Base-by-base conservation (phyloP, 2,113 vertebrate genomes). In the Oceanites oceanicus region DNA sequence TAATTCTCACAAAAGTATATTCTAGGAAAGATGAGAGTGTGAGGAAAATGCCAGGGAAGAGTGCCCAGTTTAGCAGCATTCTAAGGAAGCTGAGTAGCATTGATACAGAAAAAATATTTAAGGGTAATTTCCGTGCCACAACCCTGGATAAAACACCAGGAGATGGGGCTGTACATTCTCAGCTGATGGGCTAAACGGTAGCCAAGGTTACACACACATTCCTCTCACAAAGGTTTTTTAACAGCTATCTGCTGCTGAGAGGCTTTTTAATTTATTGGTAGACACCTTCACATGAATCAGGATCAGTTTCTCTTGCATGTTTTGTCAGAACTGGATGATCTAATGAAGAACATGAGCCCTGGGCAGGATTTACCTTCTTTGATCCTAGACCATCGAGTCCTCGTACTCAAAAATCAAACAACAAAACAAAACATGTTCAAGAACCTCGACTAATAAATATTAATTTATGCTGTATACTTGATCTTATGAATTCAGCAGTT, bases 91-190 rank as follows among this genome's bases (percentile, higher is more conserved):
- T 95, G 88, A 84, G 91, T 86, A 78, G 77, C 79, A 96, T 3
- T 91, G 95, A 94, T 92, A 94, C 34, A 91, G 61, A 92, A 95
- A 90, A 97, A 91, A 88, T 78, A 96, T 96, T 94, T 93, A 59
- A 1, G 3, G 52, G 56, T 32, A 82, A 95, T 78, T 97, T 96
- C 77, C 70, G 66, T 70, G 70, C n/a, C 79, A 67, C 42, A 83
- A 5, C 49, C 50, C 36, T 81, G 66, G 74, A 78, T 34, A 95
- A 93, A 96, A 88, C 56, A 94, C 25, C 11, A 49, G 76, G 17
- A 81, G 21, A 49, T 67, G 20, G 30, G 61, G 47, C 52, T 80
- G 26, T 67, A 53, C 26, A 20, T 93, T 88, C 38, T 81, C 36
- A 86, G 6, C 8, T 29, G 58, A 65, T 85, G 45, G 61, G 22